Conservation (phyloP, 2,888 invertebrate species). For the Lomographa bimaculata region DNA sequence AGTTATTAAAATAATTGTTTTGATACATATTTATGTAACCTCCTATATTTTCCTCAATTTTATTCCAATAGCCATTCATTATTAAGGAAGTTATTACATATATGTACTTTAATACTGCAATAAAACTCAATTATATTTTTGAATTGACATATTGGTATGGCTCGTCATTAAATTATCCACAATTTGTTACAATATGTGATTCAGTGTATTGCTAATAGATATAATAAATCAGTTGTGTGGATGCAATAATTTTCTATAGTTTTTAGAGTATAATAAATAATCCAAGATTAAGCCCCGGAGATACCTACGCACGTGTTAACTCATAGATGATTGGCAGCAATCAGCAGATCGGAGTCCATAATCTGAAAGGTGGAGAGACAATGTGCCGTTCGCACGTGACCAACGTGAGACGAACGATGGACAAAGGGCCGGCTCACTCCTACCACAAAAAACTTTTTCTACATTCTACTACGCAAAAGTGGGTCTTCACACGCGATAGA, state of each 20-base stretch:
- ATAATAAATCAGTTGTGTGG: not conserved
- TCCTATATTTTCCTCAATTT: no score
- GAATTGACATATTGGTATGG: no score
- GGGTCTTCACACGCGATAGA: slow-evolving; percentile 72
- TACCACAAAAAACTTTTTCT: slow-evolving; percentile 64
- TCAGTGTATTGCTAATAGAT: not conserved
- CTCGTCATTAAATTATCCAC: slow-evolving; percentile 1
- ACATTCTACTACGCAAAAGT: slow-evolving; percentile 71
- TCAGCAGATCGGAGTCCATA: slow-evolving; percentile 60
- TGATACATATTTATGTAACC: no score
- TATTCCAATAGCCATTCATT: no score
- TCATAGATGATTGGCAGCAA: slow-evolving; percentile 61
- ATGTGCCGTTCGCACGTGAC: slow-evolving; percentile 63
- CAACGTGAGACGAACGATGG: slow-evolving; percentile 54
- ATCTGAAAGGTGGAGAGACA: slow-evolving; percentile 58
- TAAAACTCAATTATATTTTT: no score
- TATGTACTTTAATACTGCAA: no score
- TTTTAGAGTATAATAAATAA: slow-evolving; percentile 12
- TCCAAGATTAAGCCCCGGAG: slow-evolving; percentile 19
- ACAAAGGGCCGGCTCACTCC: slow-evolving; percentile 59
- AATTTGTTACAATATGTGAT: slow-evolving; percentile 2
- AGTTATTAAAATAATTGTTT: no score
- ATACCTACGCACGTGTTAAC: slow-evolving; percentile 51
- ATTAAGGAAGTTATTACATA: no score
- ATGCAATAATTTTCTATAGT: slow-evolving; percentile 2